These are phyloP conservation scores for Toxotes chatareus DNA, from an alignment of 2,113 vertebrate species.

Conservation along the genomic window DNA sequence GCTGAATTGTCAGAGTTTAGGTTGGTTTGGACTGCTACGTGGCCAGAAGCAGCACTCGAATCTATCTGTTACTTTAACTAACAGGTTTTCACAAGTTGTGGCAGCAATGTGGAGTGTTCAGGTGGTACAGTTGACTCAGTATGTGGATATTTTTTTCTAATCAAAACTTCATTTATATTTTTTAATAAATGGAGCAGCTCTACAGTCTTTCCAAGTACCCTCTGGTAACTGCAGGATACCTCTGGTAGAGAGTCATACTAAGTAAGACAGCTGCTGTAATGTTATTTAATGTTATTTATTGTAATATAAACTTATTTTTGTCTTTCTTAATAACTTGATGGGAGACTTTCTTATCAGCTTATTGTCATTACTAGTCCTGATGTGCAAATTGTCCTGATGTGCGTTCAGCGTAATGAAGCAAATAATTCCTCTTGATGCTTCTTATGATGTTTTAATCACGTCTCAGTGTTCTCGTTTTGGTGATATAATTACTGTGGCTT, in stretches of 20 bases:
- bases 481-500: not conserved
- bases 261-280: not conserved
- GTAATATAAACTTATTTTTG: not conserved
- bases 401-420: slow-evolving; percentile 42
- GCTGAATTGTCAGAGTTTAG: not conserved
- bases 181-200: not conserved
- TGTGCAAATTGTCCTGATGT: slow-evolving; percentile 9
- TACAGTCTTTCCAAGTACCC: not conserved
- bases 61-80: not conserved
- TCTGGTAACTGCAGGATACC: not conserved
- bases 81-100: no score
- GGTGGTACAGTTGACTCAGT: not conserved
- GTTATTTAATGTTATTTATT: not conserved
- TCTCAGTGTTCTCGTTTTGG: slow-evolving; percentile 24
- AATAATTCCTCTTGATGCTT: slow-evolving; percentile 44
- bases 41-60: not conserved
- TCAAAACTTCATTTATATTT: not conserved
- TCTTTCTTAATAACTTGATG: not conserved
- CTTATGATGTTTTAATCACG: slow-evolving; percentile 53
- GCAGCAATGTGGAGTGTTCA: not conserved
- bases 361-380: slow-evolving; percentile 21
- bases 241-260: not conserved
- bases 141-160: not conserved
- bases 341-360: not conserved
- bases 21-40: no score